Conservation (phyloP, 1,140 invertebrate genomes). For the Drosophila punjabiensis region DNA sequence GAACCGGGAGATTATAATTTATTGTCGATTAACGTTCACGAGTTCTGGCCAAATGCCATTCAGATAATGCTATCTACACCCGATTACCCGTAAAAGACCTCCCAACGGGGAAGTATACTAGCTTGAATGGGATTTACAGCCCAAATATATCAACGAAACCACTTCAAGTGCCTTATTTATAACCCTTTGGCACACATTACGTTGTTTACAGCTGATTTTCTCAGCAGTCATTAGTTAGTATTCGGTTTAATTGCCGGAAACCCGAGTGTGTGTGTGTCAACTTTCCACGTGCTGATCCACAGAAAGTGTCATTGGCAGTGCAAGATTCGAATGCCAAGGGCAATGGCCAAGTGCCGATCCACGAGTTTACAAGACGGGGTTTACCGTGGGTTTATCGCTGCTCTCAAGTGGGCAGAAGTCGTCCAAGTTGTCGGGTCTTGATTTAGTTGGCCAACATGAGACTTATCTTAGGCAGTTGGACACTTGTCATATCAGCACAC, state of each 20-base stretch:
- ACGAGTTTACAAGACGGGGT: slow-evolving; percentile 17
- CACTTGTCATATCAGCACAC: slow-evolving; percentile 17
- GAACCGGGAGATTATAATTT: slow-evolving; percentile 10
- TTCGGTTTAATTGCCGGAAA: slow-evolving; percentile 8
- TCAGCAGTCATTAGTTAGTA: neutral
- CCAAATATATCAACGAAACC: slow-evolving; percentile 5
- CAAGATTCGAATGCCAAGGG: neutral
- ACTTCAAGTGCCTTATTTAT: slow-evolving; percentile 27
- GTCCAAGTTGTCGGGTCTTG: slow-evolving; percentile 6
- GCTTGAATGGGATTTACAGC: slow-evolving; percentile 15
- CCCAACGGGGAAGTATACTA: slow-evolving; percentile 17
- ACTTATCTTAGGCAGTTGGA: slow-evolving; percentile 12
- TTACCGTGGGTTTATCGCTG: slow-evolving; percentile 6
- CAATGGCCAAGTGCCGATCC: slow-evolving; percentile 4
- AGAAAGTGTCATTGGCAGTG: slow-evolving; percentile 7
- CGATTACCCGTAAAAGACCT: slow-evolving; percentile 14
- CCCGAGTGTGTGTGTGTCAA: neutral
- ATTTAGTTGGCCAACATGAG: slow-evolving; percentile 21
- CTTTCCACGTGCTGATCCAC: slow-evolving; percentile 14
- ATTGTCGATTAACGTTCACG: slow-evolving; percentile 25
- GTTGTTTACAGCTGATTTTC: slow-evolving; percentile 1
- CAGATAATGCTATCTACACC: slow-evolving; percentile 34
- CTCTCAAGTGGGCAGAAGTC: slow-evolving; percentile 15
- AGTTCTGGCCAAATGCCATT: slow-evolving; percentile 28
- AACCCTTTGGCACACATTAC: neutral